Base-by-base conservation (phyloP, 2,797 vertebrate genomes). In the Cossypha caffra region DNA sequence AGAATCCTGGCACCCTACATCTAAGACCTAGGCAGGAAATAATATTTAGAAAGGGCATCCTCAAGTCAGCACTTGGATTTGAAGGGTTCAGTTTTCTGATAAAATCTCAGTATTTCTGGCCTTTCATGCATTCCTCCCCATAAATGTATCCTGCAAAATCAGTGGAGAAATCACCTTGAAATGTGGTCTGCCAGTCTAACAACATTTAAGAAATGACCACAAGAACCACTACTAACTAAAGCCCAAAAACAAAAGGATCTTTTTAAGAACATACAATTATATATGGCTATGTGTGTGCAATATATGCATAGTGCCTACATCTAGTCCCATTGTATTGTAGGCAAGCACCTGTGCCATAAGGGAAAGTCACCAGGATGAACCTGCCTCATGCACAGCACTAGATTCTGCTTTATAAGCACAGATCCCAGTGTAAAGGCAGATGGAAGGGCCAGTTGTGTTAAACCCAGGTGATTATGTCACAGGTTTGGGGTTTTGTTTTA, bases 381-480 rank as follows among this genome's bases (percentile, higher is more conserved):
- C 61, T 14, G 3, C 66, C 35, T 3, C 3, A 2, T 25, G 1
- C 29, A 48, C 31, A 86, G 87, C 33, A 23, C 63, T 35, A 8
- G 35, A 84, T 91, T 95, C 93, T 75, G 52, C 83, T 82, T 92
- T 81, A 67, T 67, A 73, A 45, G 62, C 55, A 91, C 63, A 92
- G 96, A 96, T 87, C 92, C 64, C 87, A 71, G 55, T 2, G 2
- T 31, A 75, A 86, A 95, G 94, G 97, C 98, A 98, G 98, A 98
- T 98, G 98, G 98, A 97, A 90, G 67, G 87, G 67, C 96, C 97
- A 97, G 84, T 94, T 95, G 96, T 94, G 90, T 78, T 40, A 69
- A 83, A 52, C 23, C 86, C 93, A 97, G 97, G 97, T 96, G 97
- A 97, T 97, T 97, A 97, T 84, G 79, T 95, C 91, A 95, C 94